Conservation (phyloP, 2,113 vertebrate species). For the Cygnus buccinator region DNA sequence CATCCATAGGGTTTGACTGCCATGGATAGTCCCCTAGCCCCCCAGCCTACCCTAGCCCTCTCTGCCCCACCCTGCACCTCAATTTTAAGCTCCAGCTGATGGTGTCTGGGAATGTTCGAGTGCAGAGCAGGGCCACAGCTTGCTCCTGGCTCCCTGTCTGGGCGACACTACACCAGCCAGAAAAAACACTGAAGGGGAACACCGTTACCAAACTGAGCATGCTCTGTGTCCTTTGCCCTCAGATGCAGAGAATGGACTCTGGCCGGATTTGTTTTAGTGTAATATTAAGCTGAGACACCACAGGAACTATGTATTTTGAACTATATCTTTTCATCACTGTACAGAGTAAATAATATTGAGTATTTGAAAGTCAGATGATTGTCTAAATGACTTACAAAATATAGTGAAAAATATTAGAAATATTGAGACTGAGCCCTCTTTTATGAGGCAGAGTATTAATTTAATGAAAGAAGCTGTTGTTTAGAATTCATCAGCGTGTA, state of each 20-base stretch:
- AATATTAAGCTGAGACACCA: not conserved
- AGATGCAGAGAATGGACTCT: not conserved
- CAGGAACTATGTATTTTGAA: not conserved
- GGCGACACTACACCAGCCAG: not conserved
- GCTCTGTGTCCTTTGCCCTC: not conserved
- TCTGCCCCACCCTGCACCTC: not conserved
- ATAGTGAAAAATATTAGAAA: not conserved
- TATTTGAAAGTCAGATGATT: not conserved
- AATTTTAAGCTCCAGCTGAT: not conserved
- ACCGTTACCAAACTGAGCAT: not conserved
- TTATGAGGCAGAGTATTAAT: not conserved
- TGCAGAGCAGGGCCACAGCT: not conserved
- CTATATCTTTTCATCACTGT: not conserved
- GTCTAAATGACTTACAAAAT: not conserved
- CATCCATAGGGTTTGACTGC: fast-evolving
- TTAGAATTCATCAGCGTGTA: not conserved
- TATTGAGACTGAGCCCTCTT: not conserved
- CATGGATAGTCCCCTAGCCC: fast-evolving
- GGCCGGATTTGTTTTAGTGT: not conserved
- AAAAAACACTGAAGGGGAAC: not conserved
- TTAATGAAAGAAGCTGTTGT: not conserved
- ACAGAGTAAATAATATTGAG: not conserved
- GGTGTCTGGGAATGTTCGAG: not conserved
- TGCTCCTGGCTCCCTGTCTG: too few relatives aligned
- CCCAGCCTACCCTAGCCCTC: fast-evolving